Percentiles rank a stretch among this genome's conserved stretches.
Conservation (phyloP, 2,797 vertebrate species). For the Phataginus tetradactyla region DNA sequence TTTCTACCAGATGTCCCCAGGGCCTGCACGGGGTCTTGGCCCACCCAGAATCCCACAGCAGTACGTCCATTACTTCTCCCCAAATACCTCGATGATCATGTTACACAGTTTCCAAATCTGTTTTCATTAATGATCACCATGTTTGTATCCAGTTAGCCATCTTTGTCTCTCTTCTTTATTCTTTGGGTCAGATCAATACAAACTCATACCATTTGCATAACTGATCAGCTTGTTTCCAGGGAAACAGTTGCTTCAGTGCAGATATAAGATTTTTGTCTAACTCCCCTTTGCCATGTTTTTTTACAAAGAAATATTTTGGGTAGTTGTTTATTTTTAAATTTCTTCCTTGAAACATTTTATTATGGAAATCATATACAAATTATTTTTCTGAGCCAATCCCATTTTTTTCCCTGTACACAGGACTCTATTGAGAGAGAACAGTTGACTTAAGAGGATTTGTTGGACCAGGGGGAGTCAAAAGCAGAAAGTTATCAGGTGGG, state of each 20-base stretch:
- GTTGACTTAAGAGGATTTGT: not conserved
- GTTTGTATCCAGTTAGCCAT: not conserved
- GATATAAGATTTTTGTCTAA: not conserved
- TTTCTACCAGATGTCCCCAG: not conserved
- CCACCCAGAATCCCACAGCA: no score
- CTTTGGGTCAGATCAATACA: slow-evolving; percentile 39
- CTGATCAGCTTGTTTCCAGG: slow-evolving; percentile 45
- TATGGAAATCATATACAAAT: not conserved
- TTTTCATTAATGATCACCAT: not conserved
- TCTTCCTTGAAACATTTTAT: not conserved
- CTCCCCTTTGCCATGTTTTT: slow-evolving; percentile 48
- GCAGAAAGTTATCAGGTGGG: not conserved
- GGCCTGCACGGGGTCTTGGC: not conserved
- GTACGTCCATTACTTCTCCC: not conserved
- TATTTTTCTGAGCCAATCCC: not conserved
- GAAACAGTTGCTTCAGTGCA: slow-evolving; percentile 52
- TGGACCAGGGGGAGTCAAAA: not conserved
- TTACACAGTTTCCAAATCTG: not conserved
- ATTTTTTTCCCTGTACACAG: not conserved
- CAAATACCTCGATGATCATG: not conserved
- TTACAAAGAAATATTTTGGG: slow-evolving; percentile 14
- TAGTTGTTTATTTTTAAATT: not conserved
- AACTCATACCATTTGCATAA: not conserved
- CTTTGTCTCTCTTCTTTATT: not conserved
- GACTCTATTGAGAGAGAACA: not conserved